Base-by-base conservation (phyloP, 2,113 vertebrate species). In the Cheilinus undulatus region DNA sequence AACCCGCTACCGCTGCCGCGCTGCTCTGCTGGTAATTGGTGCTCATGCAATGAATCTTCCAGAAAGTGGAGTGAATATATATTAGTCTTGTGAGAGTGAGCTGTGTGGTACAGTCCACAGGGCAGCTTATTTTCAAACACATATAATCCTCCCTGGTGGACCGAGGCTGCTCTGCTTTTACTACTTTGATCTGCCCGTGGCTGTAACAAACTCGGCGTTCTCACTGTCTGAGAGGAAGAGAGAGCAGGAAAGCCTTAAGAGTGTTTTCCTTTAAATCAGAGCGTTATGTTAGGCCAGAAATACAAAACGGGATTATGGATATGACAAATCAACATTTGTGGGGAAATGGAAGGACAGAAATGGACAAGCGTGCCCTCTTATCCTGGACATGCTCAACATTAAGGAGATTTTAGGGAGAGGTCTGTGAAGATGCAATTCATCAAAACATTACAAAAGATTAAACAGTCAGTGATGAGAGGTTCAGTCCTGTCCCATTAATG, bases 71-170 rank as follows among this genome's bases (percentile, higher is more conserved):
- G 40, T 49, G 78, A 70, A 70, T 19, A 38, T 62, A 71, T 75
- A 64, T 46, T 9, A 51, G 30, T 48, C 59, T 38, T 7, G 58
- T 3, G 43, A 61, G 61, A 45, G 27, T 63, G 51, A 67, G 62
- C 65, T 15, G 50, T 49, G 56, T 52, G 56, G 61, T 72, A 76
- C 57, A 48, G 45, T 82, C 73, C 51, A 65, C 43, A 42, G 58
- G 73, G 50, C 50, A 69, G 69, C 51, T 73, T 80, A 7, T 73
- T 82, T 82, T 88, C 63, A 74, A 70, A 77, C 42, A 54, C 50
- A 82, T 60, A 69, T 80, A 73, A 75, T 76, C 69, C 76, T 67
- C 58, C 69, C 50, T 77, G n/a, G 50, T 72, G 50, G 69, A 71
- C 20, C 28, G 28, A 30, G 58, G 67, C 54, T 48, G 68, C 34